These are phyloP conservation scores for Epinephelus coioides DNA, from an alignment of 2,797 vertebrate species.

Conservation along the genomic window DNA sequence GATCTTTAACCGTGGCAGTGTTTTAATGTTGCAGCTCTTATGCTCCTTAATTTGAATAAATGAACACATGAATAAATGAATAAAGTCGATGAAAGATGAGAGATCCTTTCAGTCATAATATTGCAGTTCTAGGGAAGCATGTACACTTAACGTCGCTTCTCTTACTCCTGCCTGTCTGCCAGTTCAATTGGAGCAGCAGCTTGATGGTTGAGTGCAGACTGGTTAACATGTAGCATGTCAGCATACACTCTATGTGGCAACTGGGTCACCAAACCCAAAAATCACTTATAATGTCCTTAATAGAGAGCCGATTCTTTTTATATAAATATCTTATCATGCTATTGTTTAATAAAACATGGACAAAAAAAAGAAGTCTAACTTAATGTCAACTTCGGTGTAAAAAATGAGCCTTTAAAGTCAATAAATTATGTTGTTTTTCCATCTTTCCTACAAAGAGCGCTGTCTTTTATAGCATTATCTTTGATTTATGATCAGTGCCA, in stretches of 20 bases:
- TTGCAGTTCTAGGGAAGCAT: background rate
- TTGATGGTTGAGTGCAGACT: no score
- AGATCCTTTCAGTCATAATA: background rate
- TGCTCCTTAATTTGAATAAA: background rate
- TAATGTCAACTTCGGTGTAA: no score
- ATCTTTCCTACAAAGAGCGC: background rate
- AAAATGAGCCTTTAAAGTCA: background rate
- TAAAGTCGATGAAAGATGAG: background rate
- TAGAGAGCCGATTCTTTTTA: background rate
- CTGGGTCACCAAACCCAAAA: background rate
- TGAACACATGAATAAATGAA: background rate
- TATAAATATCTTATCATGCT: background rate
- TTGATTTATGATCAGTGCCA: background rate
- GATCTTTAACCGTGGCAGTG: no score
- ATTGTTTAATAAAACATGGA: no score
- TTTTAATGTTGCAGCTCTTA: no score
- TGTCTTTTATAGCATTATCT: background rate
- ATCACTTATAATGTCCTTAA: background rate
- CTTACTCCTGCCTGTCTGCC: no score
- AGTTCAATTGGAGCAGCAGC: no score
- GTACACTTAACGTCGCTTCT: background rate
- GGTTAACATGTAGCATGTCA: no score
- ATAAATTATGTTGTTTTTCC: background rate
- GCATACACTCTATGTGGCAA: no score
- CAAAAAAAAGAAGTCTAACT: no score